A percentile compares a stretch with the other conserved stretches of the same genome.
Evolutionary conservation across 2,888 invertebrate species (phyloP).

Genomic region (Sphaerophoria rueppellii): DNA sequence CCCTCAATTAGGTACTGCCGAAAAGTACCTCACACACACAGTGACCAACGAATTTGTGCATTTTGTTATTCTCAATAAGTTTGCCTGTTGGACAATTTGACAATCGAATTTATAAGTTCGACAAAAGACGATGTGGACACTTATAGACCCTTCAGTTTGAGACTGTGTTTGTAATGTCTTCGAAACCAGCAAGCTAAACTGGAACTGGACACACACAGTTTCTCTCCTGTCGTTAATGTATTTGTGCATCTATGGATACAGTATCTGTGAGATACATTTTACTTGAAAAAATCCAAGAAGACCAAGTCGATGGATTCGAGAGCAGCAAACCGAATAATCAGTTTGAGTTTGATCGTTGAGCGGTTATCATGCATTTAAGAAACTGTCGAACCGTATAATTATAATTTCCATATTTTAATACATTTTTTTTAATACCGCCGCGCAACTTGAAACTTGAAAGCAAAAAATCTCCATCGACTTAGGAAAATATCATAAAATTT

Average conservation of each 20-base stretch:
- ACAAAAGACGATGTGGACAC: not conserved
- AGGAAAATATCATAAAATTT: constrained; percentile 56
- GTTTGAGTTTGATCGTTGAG: constrained; percentile 82
- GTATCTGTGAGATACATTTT: constrained; percentile 47
- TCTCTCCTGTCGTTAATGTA: not conserved
- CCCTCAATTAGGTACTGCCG: constrained; percentile 10
- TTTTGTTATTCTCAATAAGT: constrained; percentile 35
- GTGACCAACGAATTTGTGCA: too few species aligned
- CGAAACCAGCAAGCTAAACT: constrained; percentile 12
- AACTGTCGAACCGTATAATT: constrained; percentile 41
- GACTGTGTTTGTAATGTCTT: not conserved
- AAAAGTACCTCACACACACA: not conserved
- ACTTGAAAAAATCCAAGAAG: constrained; percentile 22
- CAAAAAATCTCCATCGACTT: constrained; percentile 51
- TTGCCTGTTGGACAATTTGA: constrained; percentile 67
- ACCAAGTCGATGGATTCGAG: constrained; percentile 80
- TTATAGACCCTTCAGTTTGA: not conserved
- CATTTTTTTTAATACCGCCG: constrained; percentile 54
- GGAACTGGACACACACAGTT: constrained; percentile 35
- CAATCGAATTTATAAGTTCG: constrained; percentile 70
- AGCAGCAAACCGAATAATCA: constrained; percentile 80
- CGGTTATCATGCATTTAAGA: constrained; percentile 81
- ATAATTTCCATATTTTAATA: constrained; percentile 11
- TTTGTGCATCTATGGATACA: constrained; percentile 33
- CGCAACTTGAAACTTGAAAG: constrained; percentile 56